These are phyloP conservation scores for Microplitis deprimator DNA, from an alignment of 2,888 invertebrate species.

Conservation along the genomic window DNA sequence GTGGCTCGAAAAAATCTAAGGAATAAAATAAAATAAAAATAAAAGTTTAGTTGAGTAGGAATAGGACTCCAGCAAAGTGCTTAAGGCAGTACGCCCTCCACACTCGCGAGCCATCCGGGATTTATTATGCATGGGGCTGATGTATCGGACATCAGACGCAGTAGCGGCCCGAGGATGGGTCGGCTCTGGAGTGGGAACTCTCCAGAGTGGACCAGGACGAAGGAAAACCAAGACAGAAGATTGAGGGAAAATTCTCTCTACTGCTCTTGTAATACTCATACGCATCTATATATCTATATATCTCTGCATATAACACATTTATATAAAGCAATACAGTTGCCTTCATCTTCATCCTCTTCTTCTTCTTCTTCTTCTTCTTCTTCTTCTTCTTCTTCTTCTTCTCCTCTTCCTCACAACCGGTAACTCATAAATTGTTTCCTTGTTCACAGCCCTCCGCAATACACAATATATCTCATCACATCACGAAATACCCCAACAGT, in stretches of 20 bases:
- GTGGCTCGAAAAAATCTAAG: background rate
- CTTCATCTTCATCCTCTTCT: conserved; percentile 44
- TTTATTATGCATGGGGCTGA: conserved; percentile 69
- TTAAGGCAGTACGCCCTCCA: conserved; percentile 8
- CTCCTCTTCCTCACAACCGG: conserved; percentile 29
- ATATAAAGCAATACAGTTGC: conserved; percentile 31
- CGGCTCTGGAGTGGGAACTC: conserved; percentile 50
- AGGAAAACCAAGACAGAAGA: conserved; percentile 32
- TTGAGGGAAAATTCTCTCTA: conserved; percentile 36
- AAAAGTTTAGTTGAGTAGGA: background rate
- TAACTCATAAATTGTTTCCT: conserved; percentile 41
- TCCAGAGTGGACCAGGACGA: conserved; percentile 60
- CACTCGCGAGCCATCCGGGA: conserved; percentile 52
- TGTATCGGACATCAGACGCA: conserved; percentile 67
- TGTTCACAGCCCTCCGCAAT: background rate
- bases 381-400: too few relatives aligned
- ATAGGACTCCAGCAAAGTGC: conserved; percentile 14
- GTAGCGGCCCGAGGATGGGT: conserved; percentile 26
- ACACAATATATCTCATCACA: background rate
- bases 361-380: conserved; percentile 4
- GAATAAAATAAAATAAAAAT: conserved; percentile 14
- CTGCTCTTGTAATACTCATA: background rate
- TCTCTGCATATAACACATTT: conserved; percentile 30
- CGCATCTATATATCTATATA: conserved; percentile 41
- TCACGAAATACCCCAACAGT: conserved; percentile 21